phyloP scores from a whole-genome alignment of 2,113 vertebrate genomes.

The Anolis sagrei region DNA sequence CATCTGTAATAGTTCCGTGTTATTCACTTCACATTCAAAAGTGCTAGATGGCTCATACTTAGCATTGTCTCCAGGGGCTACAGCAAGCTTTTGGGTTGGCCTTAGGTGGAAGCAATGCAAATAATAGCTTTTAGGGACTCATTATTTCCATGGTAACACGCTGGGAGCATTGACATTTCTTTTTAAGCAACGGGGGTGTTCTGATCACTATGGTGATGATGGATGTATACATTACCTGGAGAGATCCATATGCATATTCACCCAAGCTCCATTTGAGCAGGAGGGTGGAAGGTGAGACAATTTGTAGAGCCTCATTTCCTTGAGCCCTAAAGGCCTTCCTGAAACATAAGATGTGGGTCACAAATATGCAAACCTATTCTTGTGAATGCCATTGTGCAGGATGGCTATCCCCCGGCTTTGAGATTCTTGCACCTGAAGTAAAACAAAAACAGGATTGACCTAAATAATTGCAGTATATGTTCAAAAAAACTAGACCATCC shows the following conservation, averaged over 20 bases:
- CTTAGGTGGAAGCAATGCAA: constrained; percentile 28
- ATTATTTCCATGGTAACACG: constrained; percentile 39
- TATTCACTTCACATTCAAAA: constrained; percentile 6
- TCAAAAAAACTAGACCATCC: neutral
- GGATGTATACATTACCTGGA: constrained; percentile 13
- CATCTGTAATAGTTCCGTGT: constrained; percentile 3
- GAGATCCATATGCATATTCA: constrained; percentile 26
- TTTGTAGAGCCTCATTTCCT: constrained; percentile 24
- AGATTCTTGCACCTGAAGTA: neutral
- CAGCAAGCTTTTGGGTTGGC: neutral
- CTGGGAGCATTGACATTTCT: constrained; percentile 38
- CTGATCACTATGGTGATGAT: constrained; percentile 28
- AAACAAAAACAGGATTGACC: neutral
- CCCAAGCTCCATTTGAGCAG: constrained; percentile 26
- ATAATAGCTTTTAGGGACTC: constrained; percentile 7
- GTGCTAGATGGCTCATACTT: constrained; percentile 10
- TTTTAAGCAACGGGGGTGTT: constrained; percentile 17
- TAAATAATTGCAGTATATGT: neutral
- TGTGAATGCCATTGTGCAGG: neutral
- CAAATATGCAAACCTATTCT: constrained; percentile 2
- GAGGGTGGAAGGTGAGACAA: constrained; percentile 30
- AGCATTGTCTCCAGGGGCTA: neutral
- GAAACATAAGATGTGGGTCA: neutral
- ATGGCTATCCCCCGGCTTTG: neutral
- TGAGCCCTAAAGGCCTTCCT: constrained; percentile 22